These are phyloP conservation scores for Noturus placidus DNA, from an alignment of 2,113 vertebrate species.

Conservation along the genomic window DNA sequence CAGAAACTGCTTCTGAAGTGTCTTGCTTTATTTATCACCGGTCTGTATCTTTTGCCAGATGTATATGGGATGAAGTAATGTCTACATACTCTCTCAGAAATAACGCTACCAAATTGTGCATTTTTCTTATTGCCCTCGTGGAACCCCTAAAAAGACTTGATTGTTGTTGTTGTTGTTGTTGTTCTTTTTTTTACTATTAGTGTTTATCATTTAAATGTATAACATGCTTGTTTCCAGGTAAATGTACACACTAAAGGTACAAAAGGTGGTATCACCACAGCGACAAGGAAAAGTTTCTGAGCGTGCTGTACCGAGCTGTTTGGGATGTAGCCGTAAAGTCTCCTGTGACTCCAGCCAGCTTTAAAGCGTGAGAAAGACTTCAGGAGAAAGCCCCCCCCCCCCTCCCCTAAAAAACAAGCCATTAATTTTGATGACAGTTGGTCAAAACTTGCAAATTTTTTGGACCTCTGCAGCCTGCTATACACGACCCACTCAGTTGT, in stretches of 20 bases:
- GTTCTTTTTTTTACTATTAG: neutral
- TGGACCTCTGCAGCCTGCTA: neutral
- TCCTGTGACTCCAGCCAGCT: neutral
- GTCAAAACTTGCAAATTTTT: neutral
- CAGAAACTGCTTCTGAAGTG: neutral
- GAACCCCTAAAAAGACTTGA: neutral
- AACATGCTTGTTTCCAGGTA: neutral
- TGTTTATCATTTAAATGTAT: too few species aligned
- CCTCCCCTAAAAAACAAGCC: neutral
- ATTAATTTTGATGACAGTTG: neutral
- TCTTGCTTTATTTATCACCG: neutral
- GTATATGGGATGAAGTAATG: neutral
- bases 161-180: too few species aligned
- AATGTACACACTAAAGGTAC: neutral
- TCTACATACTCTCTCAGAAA: neutral
- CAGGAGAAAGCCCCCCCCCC: too few species aligned
- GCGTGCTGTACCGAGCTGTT: neutral
- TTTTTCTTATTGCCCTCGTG: neutral
- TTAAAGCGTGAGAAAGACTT: neutral
- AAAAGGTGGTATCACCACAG: neutral
- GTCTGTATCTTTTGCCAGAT: neutral
- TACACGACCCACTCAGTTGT: neutral
- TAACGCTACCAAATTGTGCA: too few species aligned
- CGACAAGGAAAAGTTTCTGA: neutral
- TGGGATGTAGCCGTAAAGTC: constrained; percentile 5